phyloP scores from a whole-genome alignment of 2,113 vertebrate genomes.

The cattle (Bos taurus) region DNA sequence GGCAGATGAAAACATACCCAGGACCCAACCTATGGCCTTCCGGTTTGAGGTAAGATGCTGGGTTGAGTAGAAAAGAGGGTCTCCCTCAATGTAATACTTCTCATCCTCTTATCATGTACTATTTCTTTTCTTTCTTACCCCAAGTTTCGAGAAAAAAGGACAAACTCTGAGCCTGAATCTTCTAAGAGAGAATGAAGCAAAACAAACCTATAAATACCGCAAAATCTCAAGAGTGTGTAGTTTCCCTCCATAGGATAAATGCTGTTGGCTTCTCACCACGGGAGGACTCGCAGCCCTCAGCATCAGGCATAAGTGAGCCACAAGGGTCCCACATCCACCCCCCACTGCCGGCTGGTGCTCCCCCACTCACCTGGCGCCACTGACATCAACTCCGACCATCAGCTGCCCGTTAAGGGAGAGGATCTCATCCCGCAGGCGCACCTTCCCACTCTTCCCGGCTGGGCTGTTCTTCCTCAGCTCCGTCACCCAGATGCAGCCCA shows the following conservation, averaged over 20 bases:
- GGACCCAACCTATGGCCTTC: background rate
- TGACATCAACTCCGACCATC: constrained; percentile 96
- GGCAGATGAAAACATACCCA: background rate
- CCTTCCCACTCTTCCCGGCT: constrained; percentile 86
- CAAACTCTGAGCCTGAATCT: background rate
- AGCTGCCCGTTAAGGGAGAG: constrained; percentile 96
- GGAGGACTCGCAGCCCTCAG: background rate
- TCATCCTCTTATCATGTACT: background rate
- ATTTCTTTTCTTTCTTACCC: background rate
- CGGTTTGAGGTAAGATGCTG: background rate
- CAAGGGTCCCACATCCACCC: fast-evolving
- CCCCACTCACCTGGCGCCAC: constrained; percentile 90
- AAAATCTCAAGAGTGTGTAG: background rate
- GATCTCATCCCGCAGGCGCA: constrained; percentile 92
- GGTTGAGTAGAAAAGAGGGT: background rate
- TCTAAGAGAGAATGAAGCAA: background rate
- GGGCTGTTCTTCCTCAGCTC: constrained; percentile 94
- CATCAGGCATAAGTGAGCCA: background rate
- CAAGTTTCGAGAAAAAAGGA: background rate
- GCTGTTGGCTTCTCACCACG: background rate
- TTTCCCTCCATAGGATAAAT: background rate
- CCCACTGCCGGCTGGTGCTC: fast-evolving
- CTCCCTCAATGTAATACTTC: background rate
- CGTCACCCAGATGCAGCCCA: constrained; percentile 97
- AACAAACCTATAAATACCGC: background rate